Evolutionary conservation across 2,797 vertebrate genomes (phyloP).

Genomic region (Poeciliopsis presidionis): DNA sequence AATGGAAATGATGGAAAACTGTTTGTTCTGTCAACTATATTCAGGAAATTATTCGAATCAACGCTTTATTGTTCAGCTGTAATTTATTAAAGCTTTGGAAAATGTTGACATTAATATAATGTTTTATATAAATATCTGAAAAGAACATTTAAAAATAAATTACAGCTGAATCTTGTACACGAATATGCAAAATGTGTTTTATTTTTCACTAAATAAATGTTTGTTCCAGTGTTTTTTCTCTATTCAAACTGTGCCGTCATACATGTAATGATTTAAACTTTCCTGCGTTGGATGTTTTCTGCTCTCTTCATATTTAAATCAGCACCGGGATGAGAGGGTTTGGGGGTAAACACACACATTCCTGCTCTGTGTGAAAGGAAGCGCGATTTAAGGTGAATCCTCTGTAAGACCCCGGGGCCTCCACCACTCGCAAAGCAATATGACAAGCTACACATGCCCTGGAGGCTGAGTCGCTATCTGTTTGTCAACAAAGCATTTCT

Average conservation of each 20-base stretch:
- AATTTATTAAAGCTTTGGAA: background rate
- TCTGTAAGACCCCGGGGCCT: constrained; percentile 61
- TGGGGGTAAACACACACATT: constrained; percentile 37
- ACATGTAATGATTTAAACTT: background rate
- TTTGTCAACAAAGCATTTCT: constrained; percentile 74
- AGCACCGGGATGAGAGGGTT: constrained; percentile 15
- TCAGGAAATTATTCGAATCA: background rate
- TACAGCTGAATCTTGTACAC: background rate
- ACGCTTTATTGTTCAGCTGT: background rate
- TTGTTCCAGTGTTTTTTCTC: background rate
- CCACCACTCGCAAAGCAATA: constrained; percentile 54
- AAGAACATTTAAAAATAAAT: background rate
- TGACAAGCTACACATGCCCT: constrained; percentile 66
- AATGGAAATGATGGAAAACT: background rate
- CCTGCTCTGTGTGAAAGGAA: constrained; percentile 31
- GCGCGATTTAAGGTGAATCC: constrained; percentile 63
- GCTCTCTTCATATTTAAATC: constrained; percentile 9
- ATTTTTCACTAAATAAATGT: constrained; percentile 1
- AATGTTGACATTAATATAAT: background rate
- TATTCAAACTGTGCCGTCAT: background rate
- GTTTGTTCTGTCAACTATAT: background rate
- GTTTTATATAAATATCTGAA: background rate
- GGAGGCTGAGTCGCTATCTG: constrained; percentile 58
- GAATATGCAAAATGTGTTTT: background rate
- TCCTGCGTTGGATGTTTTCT: background rate